Conservation (phyloP, 2,113 vertebrate species). For the Penelope pileata region DNA sequence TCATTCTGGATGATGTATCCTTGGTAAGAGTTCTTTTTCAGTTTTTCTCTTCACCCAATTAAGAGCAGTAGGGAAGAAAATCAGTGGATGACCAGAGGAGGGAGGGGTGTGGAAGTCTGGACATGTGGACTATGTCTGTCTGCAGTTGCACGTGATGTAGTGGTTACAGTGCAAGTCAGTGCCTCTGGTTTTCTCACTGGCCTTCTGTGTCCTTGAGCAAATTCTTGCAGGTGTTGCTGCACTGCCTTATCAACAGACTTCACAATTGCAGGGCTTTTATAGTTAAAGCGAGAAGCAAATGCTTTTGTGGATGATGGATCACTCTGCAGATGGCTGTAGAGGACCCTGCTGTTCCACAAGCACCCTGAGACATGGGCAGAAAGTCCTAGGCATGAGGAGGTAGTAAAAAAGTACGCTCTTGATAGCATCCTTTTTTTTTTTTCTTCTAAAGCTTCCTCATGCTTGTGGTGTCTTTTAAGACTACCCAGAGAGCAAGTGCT, state of each 20-base stretch:
- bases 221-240: not conserved
- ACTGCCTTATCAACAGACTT: not conserved
- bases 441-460: not conserved
- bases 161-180: not conserved
- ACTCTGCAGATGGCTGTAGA: not conserved
- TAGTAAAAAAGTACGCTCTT: not conserved
- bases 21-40: constrained; percentile 78
- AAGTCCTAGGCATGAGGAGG: not conserved
- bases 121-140: accelerated
- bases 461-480: not conserved
- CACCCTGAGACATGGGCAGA: not conserved
- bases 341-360: not conserved
- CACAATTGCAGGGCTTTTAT: not conserved
- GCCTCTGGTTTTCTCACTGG: not conserved
- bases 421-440: not conserved
- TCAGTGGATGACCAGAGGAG: accelerated
- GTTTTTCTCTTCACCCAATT: too few species aligned
- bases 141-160: accelerated
- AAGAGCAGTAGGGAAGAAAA: not conserved
- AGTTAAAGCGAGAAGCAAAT: not conserved
- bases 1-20: constrained; percentile 95
- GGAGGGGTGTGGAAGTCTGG: not conserved
- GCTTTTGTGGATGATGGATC: not conserved
- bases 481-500: not conserved
- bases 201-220: not conserved